Evolutionary conservation across 2,113 vertebrate species (phyloP), one percentile per base, ranked within the genome.

Genomic region (Leptobrachium ailaonicum): DNA sequence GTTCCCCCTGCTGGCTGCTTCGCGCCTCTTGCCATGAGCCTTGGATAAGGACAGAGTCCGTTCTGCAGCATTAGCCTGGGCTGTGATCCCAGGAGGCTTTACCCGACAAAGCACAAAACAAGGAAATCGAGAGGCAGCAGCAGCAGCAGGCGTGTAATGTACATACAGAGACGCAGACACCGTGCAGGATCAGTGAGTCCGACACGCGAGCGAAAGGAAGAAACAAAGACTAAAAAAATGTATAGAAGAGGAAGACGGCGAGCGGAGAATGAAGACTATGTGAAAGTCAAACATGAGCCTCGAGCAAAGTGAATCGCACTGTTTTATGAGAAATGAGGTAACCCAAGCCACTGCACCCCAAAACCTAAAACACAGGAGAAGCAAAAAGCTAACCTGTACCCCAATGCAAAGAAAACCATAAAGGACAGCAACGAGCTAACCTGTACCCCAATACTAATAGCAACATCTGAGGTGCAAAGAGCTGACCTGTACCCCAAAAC

Each of bases 21-120:
- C 40, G 44, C 10, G 4, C 3, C 1, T 10, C 50, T 84, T 64
- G 44, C 53, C 45, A 67, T 43, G 8, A 77, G 70, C 40, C 41
- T 11, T 70, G 44, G 40, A 50, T 50, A 72, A 41, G 78, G 66
- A 77, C 47, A 71, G 60, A 42, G 72, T 58, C 45, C 1, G 79
- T 79, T 80, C 77, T 67, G 9, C 71, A 77, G 54, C 32, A 58
- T 79, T 82, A 80, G 43, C 42, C 47, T 20, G 40, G 32, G 50
- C 6, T 43, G 6, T 85, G 69, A 75, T 54, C 60, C 62, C 20
- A 13, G 13, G 41, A 41, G 54, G 20, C 41, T 77, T 32, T 11
- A 10, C 13, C 32, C 53, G 76, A 74, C 12, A 71, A 11, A 67
- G 14, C 69, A 62, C 72, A 71, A 83, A 75, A 73, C 83, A 63